Evolutionary conservation across 2,113 vertebrate genomes (phyloP).

Genomic region (Fregetta grallaria): DNA sequence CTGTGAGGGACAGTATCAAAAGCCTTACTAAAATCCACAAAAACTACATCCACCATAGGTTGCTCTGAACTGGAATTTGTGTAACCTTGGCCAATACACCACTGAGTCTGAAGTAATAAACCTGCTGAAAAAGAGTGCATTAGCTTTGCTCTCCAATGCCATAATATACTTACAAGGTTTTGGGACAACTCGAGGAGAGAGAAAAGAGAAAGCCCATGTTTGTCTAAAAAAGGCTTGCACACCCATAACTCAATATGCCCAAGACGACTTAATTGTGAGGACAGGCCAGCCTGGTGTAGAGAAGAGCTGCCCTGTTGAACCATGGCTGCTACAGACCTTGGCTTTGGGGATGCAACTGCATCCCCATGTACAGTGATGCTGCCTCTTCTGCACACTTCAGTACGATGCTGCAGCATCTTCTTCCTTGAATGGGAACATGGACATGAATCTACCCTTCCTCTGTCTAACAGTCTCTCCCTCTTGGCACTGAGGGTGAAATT

Average conservation of each 20-base stretch:
- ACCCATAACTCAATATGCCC: neutral
- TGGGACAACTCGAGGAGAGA: neutral
- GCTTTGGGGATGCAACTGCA: neutral
- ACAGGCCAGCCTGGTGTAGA: neutral
- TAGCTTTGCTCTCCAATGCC: neutral
- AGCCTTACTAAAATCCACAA: neutral
- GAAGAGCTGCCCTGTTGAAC: neutral
- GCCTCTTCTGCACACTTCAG: neutral
- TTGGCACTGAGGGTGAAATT: neutral
- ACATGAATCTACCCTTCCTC: neutral
- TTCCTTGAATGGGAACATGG: neutral
- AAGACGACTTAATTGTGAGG: neutral
- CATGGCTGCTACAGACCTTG: neutral
- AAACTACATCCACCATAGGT: neutral
- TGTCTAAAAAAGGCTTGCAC: neutral
- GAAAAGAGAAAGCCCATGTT: fast-evolving
- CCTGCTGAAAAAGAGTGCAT: neutral
- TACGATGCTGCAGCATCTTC: neutral
- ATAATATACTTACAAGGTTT: neutral
- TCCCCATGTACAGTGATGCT: too few species aligned
- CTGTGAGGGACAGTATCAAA: neutral
- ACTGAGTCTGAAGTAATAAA: neutral
- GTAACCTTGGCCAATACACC: neutral
- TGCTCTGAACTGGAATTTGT: neutral
- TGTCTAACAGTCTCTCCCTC: neutral